Conservation (phyloP, 1,140 invertebrate species). For the Spodoptera frugiperda region DNA sequence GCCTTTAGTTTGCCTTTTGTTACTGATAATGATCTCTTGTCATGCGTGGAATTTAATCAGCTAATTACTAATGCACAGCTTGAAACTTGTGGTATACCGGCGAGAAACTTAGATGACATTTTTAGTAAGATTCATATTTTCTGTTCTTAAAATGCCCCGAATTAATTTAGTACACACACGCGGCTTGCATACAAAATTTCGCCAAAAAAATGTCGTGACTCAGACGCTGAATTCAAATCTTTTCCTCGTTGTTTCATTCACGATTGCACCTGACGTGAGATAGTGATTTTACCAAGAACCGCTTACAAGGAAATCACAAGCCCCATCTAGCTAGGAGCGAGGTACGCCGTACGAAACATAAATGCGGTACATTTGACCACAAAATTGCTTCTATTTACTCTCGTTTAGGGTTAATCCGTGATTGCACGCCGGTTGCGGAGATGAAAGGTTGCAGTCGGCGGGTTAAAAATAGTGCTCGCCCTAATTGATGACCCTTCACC, state of each 20-base stretch:
- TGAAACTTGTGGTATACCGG: background rate
- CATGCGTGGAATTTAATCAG: constrained; percentile 18
- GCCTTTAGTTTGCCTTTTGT: constrained; percentile 24
- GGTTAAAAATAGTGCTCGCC: constrained; percentile 52
- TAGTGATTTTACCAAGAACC: constrained; percentile 13
- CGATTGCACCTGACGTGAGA: constrained; percentile 20
- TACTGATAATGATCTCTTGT: constrained; percentile 16
- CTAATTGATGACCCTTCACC: constrained; percentile 53
- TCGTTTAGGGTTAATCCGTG: constrained; percentile 52
- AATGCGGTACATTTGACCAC: constrained; percentile 31
- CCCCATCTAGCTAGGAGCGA: constrained; percentile 7
- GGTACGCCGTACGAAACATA: background rate
- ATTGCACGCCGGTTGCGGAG: constrained; percentile 39
- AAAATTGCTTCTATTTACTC: constrained; percentile 44
- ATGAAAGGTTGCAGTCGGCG: constrained; percentile 46
- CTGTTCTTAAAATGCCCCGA: no score
- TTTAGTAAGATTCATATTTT: no score
- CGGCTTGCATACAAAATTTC: constrained; percentile 4
- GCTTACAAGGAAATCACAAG: constrained; percentile 29
- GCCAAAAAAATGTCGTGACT: background rate
- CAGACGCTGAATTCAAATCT: background rate
- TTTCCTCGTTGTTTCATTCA: constrained; percentile 14
- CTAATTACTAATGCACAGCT: constrained; percentile 1
- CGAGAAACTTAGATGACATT: no score
- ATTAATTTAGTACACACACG: no score